Evolutionary conservation across 2,797 vertebrate species (phyloP).

Genomic region (Sebastes kiyomatsui): DNA sequence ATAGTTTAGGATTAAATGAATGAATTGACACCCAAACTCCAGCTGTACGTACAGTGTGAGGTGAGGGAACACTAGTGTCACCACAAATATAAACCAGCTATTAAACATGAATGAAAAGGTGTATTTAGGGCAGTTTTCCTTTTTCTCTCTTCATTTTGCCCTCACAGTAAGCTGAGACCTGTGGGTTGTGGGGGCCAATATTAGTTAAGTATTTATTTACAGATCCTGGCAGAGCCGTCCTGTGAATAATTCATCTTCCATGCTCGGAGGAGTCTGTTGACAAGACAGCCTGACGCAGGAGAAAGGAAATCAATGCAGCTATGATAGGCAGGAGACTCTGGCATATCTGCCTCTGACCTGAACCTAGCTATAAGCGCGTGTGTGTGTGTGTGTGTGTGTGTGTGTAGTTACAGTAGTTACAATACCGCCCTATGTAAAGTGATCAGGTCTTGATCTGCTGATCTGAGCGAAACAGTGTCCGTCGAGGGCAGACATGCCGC

Average conservation of each 20-base stretch:
- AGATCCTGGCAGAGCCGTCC: conserved; percentile 65
- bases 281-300: conserved; percentile 73
- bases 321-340: conserved; percentile 75
- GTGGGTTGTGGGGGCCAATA: conserved; percentile 70
- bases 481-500: conserved; percentile 49
- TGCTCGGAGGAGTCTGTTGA: conserved; percentile 74
- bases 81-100: conserved; percentile 26
- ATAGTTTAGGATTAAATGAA: not conserved
- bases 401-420: conserved; percentile 69
- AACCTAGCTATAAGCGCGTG: conserved; percentile 4
- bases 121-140: conserved; percentile 21
- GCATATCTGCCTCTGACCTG: conserved; percentile 63
- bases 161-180: conserved; percentile 54
- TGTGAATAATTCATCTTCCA: conserved; percentile 79
- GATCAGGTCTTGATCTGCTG: conserved; percentile 77
- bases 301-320: conserved; percentile 78
- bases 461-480: conserved; percentile 70
- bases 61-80: not conserved
- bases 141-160: not conserved
- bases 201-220: conserved; percentile 84
- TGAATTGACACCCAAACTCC: not conserved
- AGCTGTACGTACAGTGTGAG: not conserved
- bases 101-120: conserved; percentile 7
- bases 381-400: conserved; percentile 29
- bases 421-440: conserved; percentile 72